Conservation (phyloP, 2,888 invertebrate genomes). For the Drosophila longiperda region DNA sequence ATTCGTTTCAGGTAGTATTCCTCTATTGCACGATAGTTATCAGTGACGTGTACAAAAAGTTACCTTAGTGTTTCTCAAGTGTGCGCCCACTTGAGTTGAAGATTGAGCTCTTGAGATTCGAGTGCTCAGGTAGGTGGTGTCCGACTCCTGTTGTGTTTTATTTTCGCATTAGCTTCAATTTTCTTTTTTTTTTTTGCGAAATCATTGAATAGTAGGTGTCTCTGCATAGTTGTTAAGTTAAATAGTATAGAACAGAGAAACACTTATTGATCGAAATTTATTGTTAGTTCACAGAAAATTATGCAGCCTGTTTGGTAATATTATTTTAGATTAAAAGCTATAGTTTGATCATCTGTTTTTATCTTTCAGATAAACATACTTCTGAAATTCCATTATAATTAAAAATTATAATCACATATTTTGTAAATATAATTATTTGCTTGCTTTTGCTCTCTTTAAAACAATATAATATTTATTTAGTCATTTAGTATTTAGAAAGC, state of each 20-base stretch:
- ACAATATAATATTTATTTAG: neutral
- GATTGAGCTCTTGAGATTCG: constrained; percentile 70
- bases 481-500: too few relatives aligned
- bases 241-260: neutral
- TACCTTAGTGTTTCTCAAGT: constrained; percentile 62
- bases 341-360: neutral
- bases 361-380: neutral
- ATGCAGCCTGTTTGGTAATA: neutral
- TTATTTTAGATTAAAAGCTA: neutral
- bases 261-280: neutral
- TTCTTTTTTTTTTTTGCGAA: constrained; percentile 48
- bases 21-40: constrained; percentile 62
- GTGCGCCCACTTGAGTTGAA: constrained; percentile 78
- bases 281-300: neutral
- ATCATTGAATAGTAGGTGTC: constrained; percentile 39
- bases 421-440: neutral
- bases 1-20: constrained; percentile 53
- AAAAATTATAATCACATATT: too few relatives aligned
- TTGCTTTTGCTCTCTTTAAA: neutral
- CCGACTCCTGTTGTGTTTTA: constrained; percentile 41
- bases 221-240: too few relatives aligned
- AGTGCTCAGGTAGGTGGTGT: constrained; percentile 71
- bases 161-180: constrained; percentile 1
- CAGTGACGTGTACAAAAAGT: constrained; percentile 46
- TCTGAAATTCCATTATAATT: neutral